Base-by-base conservation (phyloP, 2,113 vertebrate genomes). In the Guaruba guarouba region DNA sequence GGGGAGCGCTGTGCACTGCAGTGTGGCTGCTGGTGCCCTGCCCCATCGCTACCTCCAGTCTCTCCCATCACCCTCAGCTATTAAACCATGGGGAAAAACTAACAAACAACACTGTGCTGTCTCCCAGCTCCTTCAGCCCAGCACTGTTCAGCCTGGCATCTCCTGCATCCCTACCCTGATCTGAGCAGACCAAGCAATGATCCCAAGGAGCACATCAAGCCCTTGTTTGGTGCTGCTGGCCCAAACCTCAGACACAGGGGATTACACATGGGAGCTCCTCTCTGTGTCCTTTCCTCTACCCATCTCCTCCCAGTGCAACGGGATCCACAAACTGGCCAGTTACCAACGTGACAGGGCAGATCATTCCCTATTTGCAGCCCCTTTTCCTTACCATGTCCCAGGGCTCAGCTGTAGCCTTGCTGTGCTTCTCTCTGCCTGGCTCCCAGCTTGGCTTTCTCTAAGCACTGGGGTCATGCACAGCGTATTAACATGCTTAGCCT, bases 401-500 rank as follows among this genome's bases (percentile, higher is more conserved):
- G 78, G 67, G 61, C 63, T 81, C 68, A 69, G 84, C 66, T 49
- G 57, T 37, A 43, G 74, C 82, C 71, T 92, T 81, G 78, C 83
- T 59, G 82, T 92, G 69, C 83, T 90, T 73, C 80, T 64, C 81
- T 69, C 77, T 43, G 84, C 95, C 79, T 82, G 89, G 94, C 73
- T 90, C 73, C 91, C 68, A 87, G 85, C 69, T 83, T 37, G 91
- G 86, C 44, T 94, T 81, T 80, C 4, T 3, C 67, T 94, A 48
- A 96, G 82, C 41, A 0, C 2, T 55, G 67, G 55, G 85, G 92
- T 94, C 96, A 93, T 17, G 66, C 92, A 96, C 86, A 96, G 57
- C 0, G 86, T 91, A 97, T 97, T 97, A 97, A 95, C 49, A 0
- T 54, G 95, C 96, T 96, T 95, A 90, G 86, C 84, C 35, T 87